Evolutionary conservation across 2,888 invertebrate genomes (phyloP).

Genomic region (Amphiduros pacificus): DNA sequence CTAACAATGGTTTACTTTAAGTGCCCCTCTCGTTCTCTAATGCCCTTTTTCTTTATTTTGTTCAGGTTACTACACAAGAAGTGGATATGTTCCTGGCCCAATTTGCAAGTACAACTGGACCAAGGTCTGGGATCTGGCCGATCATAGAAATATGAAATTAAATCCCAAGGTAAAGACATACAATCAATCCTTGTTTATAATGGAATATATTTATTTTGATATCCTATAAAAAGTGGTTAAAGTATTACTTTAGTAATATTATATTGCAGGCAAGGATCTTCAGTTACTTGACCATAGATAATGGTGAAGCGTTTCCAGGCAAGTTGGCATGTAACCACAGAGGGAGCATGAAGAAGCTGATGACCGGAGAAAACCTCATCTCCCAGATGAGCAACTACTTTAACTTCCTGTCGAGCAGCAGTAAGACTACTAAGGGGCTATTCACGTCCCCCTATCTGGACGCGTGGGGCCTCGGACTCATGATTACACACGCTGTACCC

Average conservation of each 20-base stretch:
- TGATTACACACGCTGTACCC: conserved; percentile 60
- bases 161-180: conserved; percentile 6
- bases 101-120: conserved; percentile 61
- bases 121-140: conserved; percentile 54
- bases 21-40: not conserved
- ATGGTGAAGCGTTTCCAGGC: conserved; percentile 59
- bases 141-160: conserved; percentile 40
- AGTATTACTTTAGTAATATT: not conserved
- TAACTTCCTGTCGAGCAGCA: conserved; percentile 56
- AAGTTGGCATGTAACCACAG: conserved; percentile 53
- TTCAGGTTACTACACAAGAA: conserved; percentile 60
- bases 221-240: too few relatives aligned
- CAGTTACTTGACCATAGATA: conserved; percentile 59
- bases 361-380: conserved; percentile 58
- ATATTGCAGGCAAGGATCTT: conserved; percentile 53
- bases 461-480: conserved; percentile 59
- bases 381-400: conserved; percentile 61
- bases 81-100: conserved; percentile 60
- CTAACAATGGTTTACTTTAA: too few relatives aligned
- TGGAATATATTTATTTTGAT: too few relatives aligned
- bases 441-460: conserved; percentile 61
- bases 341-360: conserved; percentile 56
- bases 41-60: not conserved
- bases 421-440: conserved; percentile 51
- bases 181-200: not conserved